Evolutionary conservation across 2,113 vertebrate species (phyloP), one percentile per base, ranked within the genome.

Genomic region (Turdus rufiventris): DNA sequence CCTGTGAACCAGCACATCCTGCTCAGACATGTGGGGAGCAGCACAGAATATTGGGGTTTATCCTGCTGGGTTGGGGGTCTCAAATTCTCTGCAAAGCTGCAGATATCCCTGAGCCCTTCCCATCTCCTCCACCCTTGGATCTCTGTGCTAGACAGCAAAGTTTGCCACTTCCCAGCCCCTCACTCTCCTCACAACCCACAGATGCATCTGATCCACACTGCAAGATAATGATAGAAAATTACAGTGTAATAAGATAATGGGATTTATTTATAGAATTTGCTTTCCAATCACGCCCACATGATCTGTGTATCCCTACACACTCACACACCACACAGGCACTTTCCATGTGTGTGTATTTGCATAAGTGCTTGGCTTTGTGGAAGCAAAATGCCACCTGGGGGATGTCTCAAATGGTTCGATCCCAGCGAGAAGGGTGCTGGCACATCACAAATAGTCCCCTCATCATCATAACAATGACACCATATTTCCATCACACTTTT

Each of bases 221-320:
- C 80, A 45, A 62, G 95, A 96, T 94, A 97, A 95, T 95, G 88
- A 91, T 9, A 93, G 82, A 91, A 97, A 97, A 97, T 96, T 93
- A 94, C 95, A 96, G 93, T 89, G 93, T 92, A 97, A 97, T 95
- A 91, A 93, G 92, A 88, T 92, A 96, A 96, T 96, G 93, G 91
- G 93, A 91, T 96, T 96, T 97, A 95, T 94, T 96, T 98, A 96
- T 97, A 96, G 94, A 88, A 85, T 93, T 91, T 90, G 73, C 92
- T 93, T 94, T 96, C 88, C 84, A 72, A 91, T 96, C 95, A 66
- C 82, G 77, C 89, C 91, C 85, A 96, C 71, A 61, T 29, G 71
- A 77, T 93, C 61, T 51, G 58, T 96, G 74, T 57, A 82, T 86
- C 68, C 60, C 50, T 57, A 90, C 75, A 68, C 56, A 43, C 76